Evolutionary conservation across 2,113 vertebrate genomes (phyloP).

Genomic region (Tonatia bakeri): DNA sequence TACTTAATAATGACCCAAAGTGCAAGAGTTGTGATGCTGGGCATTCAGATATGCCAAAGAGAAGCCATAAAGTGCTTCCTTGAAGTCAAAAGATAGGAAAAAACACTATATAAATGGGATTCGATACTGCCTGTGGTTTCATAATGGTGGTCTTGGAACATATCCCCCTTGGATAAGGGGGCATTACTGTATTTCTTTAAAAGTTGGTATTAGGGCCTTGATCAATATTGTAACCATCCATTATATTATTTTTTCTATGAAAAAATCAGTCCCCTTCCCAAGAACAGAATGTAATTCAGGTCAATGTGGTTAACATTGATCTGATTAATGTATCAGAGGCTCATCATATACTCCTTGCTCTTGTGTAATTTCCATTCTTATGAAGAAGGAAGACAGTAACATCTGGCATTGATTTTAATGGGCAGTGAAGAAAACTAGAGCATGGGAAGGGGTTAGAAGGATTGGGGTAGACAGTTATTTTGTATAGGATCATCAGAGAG

Average conservation of each 20-base stretch:
- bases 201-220: background rate
- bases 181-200: background rate
- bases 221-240: background rate
- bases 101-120: background rate
- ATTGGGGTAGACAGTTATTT: background rate
- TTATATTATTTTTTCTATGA: background rate
- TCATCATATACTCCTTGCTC: background rate
- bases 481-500: background rate
- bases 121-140: background rate
- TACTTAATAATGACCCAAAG: background rate
- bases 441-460: background rate
- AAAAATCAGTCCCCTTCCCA: background rate
- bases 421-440: background rate
- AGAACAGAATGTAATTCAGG: background rate
- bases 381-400: background rate
- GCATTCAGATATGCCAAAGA: background rate
- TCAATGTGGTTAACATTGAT: background rate
- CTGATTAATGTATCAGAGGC: background rate
- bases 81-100: background rate
- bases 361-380: background rate
- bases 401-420: background rate
- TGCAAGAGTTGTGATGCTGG: background rate
- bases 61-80: background rate
- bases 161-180: background rate
- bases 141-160: background rate